Conservation (phyloP, 2,113 vertebrate genomes). For the Microtus montanus region DNA sequence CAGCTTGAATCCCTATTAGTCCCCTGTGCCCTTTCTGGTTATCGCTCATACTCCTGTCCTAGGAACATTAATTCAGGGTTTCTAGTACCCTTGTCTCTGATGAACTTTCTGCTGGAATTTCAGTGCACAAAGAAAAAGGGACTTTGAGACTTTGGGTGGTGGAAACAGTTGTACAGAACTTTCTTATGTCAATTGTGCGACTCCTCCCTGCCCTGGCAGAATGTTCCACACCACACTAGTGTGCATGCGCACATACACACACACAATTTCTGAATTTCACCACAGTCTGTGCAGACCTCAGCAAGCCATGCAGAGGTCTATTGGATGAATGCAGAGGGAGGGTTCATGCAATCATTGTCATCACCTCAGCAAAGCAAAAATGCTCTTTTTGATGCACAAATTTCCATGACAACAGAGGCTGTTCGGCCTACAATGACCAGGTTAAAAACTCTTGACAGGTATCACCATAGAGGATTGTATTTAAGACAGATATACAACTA, state of each 20-base stretch:
- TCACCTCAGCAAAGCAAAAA: slow-evolving; percentile 55
- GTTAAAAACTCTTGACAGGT: slow-evolving; percentile 35
- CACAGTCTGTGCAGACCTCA: neutral
- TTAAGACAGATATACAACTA: neutral
- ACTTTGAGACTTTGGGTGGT: neutral
- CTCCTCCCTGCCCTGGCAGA: neutral
- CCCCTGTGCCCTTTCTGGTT: slow-evolving; percentile 17
- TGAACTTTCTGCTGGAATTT: neutral
- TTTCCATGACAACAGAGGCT: slow-evolving; percentile 61
- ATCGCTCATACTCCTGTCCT: slow-evolving; percentile 29
- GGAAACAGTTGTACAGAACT: neutral
- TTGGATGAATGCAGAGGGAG: neutral
- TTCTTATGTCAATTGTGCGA: neutral
- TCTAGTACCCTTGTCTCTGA: neutral
- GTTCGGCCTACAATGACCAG: slow-evolving; percentile 31
- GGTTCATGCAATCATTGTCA: neutral
- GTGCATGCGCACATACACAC: neutral
- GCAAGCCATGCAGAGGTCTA: neutral
- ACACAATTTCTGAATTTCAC: neutral
- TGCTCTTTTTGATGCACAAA: neutral
- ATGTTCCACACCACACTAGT: neutral
- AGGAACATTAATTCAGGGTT: neutral
- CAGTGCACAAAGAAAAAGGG: neutral
- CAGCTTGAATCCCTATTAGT: slow-evolving; percentile 60
- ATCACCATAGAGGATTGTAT: neutral